These are phyloP conservation scores for Ageneiosus marmoratus DNA, from an alignment of 2,113 vertebrate genomes.

Conservation along the genomic window DNA sequence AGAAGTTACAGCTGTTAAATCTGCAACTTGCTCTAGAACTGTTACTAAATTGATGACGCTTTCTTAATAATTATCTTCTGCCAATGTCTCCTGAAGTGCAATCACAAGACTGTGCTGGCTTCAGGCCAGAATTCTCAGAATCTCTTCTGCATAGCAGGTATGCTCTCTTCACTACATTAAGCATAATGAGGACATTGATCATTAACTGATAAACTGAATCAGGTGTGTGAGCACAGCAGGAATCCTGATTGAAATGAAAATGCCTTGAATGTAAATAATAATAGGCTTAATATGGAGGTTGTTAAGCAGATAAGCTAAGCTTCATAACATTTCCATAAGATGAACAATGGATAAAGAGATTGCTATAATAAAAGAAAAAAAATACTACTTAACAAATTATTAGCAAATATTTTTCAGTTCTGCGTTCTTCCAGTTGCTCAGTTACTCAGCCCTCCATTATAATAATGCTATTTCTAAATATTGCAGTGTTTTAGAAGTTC, in stretches of 20 bases:
- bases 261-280: constrained; percentile 20
- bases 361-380: not conserved
- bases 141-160: not conserved
- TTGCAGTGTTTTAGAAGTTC: not conserved
- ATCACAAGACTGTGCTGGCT: not conserved
- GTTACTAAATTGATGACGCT: not conserved
- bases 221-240: constrained; percentile 8
- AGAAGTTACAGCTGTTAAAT: not conserved
- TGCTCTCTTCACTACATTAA: constrained; percentile 7
- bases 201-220: constrained; percentile 21
- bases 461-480: not conserved
- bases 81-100: not conserved
- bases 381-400: not conserved
- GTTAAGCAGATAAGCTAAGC: constrained; percentile 5
- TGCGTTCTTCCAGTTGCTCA: too few species aligned
- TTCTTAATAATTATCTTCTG: not conserved
- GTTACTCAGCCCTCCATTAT: too few species aligned
- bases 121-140: not conserved
- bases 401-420: not conserved
- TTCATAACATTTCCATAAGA: not conserved
- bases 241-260: constrained; percentile 1
- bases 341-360: not conserved
- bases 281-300: constrained; percentile 7
- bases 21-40: not conserved
- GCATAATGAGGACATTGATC: constrained; percentile 9